Evolutionary conservation across 2,113 vertebrate species (phyloP), one percentile per base, ranked within the genome.

Genomic region (Furnarius figulus): DNA sequence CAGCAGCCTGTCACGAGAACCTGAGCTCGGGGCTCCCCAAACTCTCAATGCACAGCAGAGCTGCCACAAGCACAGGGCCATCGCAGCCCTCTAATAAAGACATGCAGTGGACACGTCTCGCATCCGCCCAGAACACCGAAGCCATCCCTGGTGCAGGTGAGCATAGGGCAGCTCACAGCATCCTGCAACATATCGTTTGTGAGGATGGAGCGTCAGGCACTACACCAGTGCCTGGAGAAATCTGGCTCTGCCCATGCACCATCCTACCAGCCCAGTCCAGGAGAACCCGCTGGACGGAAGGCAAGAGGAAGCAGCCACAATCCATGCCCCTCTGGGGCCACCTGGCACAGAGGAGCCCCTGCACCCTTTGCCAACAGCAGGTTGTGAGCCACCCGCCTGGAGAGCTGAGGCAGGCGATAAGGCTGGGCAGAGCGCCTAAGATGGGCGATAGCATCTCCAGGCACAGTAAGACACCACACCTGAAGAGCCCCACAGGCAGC

Each of bases 391-490:
- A 1, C 58, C 50, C 2, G 3, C 78, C 90, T 23, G 15, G 52
- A 80, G 91, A 97, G 84, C 97, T 98, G 95, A 46, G 47, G 77
- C 18, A 17, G 96, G 73, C 13, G 85, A 90, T 96, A 96, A 85
- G 23, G 70, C 27, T 47, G 6, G 71, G 71, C 40, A 59, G 72
- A 68, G 52, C 3, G 22, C 92, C 92, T 74, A 78, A 85, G 84
- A 49, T 2, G 3, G 42, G 46, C 1, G 71, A 92, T 82, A 93
- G 85, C 70, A 91, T 83, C 88, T 77, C 63, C 87, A 93, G 85
- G 84, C 55, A 75, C 6, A 3, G 83, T 0, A 1, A 89, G 67
- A 83, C 59, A 62, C 66, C 4, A 23, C 85, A 42, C 78, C 53
- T 10, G 0, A 65, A 61, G 19, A 91, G 50, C 58, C 84, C 25